Percentiles rank a stretch among this genome's conserved stretches.
Conservation (phyloP, 2,797 vertebrate genomes). For the Morus bassanus region DNA sequence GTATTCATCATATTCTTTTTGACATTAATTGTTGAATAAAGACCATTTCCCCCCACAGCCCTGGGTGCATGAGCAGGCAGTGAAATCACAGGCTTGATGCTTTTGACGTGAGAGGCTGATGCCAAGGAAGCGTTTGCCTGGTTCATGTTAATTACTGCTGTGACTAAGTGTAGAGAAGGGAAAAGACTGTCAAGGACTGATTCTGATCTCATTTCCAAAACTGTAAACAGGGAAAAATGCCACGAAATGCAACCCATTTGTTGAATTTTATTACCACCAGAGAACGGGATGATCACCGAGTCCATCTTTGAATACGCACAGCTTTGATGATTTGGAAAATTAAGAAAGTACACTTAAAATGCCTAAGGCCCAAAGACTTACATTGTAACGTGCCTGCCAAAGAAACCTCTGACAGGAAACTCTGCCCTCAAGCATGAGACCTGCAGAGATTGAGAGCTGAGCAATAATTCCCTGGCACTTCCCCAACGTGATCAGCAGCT, state of each 20-base stretch:
- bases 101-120: constrained; percentile 3
- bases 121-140: not conserved
- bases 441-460: not conserved
- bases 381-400: not conserved
- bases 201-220: constrained; percentile 6
- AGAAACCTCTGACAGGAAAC: not conserved
- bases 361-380: not conserved
- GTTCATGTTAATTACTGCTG: not conserved
- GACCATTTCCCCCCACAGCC: not conserved
- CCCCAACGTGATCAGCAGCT: not conserved
- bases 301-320: not conserved
- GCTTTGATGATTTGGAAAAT: not conserved
- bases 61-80: not conserved
- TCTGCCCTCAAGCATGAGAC: not conserved
- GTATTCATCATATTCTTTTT: not conserved
- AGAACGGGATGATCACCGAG: not conserved
- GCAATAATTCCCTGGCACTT: not conserved
- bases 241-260: not conserved
- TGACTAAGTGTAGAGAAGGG: not conserved
- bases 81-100: not conserved
- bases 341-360: not conserved
- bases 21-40: not conserved
- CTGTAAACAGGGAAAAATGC: not conserved
- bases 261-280: not conserved
- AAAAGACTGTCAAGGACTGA: not conserved